phyloP scores from a whole-genome alignment of 2,113 vertebrate genomes.

The Actenoides hombroni region DNA sequence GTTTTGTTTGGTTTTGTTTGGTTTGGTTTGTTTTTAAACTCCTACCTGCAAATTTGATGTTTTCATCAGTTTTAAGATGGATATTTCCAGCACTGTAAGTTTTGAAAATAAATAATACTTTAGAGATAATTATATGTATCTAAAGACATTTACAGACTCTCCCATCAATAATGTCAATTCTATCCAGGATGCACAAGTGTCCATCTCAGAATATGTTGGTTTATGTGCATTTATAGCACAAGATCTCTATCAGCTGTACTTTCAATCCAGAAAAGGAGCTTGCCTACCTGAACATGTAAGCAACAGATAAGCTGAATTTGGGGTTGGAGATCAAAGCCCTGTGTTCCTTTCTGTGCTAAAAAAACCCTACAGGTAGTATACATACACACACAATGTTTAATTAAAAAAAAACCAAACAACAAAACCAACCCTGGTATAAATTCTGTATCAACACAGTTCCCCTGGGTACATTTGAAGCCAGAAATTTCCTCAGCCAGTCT shows the following conservation, averaged over 20 bases:
- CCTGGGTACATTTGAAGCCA: background rate
- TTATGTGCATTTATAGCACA: background rate
- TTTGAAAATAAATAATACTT: background rate
- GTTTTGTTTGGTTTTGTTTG: too few relatives aligned
- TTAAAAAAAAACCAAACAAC: background rate
- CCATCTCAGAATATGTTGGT: background rate
- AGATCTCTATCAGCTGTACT: rapidly evolving
- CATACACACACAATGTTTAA: background rate
- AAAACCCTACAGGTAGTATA: background rate
- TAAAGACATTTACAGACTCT: background rate
- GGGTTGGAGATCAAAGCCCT: background rate
- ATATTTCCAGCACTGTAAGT: background rate
- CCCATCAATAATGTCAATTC: background rate
- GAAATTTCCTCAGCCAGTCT: background rate
- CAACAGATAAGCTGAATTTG: background rate
- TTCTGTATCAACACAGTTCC: background rate
- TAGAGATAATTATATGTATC: background rate
- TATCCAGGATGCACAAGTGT: background rate
- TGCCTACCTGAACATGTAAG: background rate
- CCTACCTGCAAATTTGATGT: background rate
- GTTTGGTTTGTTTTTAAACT: background rate
- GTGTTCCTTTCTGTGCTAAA: background rate
- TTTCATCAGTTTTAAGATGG: background rate
- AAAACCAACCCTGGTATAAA: background rate
- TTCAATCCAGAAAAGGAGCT: background rate